These are phyloP conservation scores for Todiramphus saurophagus DNA, from an alignment of 2,113 vertebrate species.

Conservation along the genomic window DNA sequence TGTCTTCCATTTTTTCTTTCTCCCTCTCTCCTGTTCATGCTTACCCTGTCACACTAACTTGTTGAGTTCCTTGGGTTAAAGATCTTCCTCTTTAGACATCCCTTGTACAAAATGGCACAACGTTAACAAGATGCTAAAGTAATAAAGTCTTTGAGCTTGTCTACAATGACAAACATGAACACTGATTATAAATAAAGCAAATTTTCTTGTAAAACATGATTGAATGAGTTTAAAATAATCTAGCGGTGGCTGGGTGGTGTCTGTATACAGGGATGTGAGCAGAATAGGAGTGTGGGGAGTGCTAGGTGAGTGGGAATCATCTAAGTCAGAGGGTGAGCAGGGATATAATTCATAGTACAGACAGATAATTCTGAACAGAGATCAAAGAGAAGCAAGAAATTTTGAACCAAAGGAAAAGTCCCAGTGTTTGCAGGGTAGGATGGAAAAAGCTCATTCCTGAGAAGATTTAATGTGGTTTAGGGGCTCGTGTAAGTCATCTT, in stretches of 20 bases:
- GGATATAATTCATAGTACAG: not conserved
- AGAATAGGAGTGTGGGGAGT: not conserved
- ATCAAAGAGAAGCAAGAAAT: not conserved
- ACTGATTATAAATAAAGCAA: not conserved
- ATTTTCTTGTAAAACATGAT: not conserved
- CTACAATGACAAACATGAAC: not conserved
- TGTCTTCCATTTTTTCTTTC: not conserved
- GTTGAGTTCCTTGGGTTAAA: not conserved
- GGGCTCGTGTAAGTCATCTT: not conserved
- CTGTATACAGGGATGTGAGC: not conserved
- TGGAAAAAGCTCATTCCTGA: not conserved
- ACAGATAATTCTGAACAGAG: not conserved
- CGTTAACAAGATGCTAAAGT: not conserved
- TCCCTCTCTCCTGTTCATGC: not conserved
- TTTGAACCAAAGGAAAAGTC: not conserved
- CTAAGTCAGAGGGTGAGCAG: not conserved
- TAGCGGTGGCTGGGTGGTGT: not conserved
- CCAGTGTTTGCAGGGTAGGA: not conserved
- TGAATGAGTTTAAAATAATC: not conserved
- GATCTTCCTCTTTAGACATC: not conserved
- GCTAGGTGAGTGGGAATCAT: not conserved
- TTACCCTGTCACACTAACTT: not conserved
- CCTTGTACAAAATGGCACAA: not conserved
- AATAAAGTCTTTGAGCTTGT: not conserved
- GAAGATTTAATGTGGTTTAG: constrained; percentile 18